Evolutionary conservation across 2,888 invertebrate genomes (phyloP).

Genomic region (Odontocerum albicorne): DNA sequence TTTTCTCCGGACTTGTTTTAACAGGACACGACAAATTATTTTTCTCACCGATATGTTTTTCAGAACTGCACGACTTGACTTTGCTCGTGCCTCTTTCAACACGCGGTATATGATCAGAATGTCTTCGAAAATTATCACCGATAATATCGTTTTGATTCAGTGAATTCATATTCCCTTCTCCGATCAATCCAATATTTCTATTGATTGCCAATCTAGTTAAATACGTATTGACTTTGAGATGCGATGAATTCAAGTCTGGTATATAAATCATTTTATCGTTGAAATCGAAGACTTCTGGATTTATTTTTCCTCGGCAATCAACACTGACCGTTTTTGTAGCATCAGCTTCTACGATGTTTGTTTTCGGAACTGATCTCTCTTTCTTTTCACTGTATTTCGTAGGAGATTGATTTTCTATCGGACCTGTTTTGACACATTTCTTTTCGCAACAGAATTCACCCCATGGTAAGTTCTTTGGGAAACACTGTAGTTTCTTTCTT

Average conservation of each 20-base stretch:
- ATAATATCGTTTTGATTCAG: constrained; percentile 34
- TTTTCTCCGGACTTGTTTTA: constrained; percentile 15
- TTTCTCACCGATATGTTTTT: constrained; percentile 33
- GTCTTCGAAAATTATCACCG: constrained; percentile 32
- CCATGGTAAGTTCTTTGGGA: constrained; percentile 38
- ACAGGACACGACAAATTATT: constrained; percentile 8
- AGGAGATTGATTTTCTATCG: constrained; percentile 16
- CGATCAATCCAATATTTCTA: constrained; percentile 46
- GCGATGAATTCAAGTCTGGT: constrained; percentile 42
- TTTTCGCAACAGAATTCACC: constrained; percentile 35
- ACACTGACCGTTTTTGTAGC: constrained; percentile 29
- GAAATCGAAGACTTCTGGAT: constrained; percentile 32
- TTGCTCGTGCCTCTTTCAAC: constrained; percentile 21
- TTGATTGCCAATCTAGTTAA: constrained; percentile 48
- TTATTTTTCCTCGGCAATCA: constrained; percentile 33
- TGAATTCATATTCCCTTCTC: constrained; percentile 38
- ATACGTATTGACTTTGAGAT: constrained; percentile 48
- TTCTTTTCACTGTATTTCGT: constrained; percentile 28
- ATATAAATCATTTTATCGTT: constrained; percentile 32
- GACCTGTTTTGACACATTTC: constrained; percentile 29
- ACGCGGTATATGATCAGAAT: constrained; percentile 35
- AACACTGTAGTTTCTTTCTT: constrained; percentile 28
- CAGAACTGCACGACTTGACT: constrained; percentile 35
- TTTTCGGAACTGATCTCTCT: constrained; percentile 9
- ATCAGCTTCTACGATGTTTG: constrained; percentile 24